These are phyloP conservation scores for Formica exsecta DNA, from an alignment of 1,140 invertebrate species.

Conservation along the genomic window DNA sequence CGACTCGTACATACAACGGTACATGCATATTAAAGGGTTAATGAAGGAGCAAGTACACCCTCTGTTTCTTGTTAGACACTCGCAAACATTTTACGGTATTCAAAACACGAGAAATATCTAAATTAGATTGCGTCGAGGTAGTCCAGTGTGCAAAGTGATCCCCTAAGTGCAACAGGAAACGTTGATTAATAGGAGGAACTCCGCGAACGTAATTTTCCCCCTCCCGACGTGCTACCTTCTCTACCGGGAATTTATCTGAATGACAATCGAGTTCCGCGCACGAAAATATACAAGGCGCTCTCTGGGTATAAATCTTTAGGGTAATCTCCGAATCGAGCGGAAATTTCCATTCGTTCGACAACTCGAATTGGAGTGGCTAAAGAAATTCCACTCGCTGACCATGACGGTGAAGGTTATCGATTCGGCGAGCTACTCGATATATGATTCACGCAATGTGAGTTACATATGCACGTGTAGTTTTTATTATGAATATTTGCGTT, in stretches of 20 bases:
- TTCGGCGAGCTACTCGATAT: background rate
- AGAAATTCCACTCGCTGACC: slow-evolving; percentile 22
- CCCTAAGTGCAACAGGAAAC: slow-evolving; percentile 53
- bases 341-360: slow-evolving; percentile 46
- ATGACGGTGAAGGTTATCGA: slow-evolving; percentile 25
- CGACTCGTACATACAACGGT: background rate
- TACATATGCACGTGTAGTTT: background rate
- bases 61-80: background rate
- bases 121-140: slow-evolving; percentile 31
- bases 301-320: slow-evolving; percentile 36
- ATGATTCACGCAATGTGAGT: background rate
- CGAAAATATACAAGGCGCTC: background rate
- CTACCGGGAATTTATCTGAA: slow-evolving; percentile 28
- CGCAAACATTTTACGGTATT: slow-evolving; percentile 20
- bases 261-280: slow-evolving; percentile 22
- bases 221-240: background rate
- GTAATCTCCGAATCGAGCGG: slow-evolving; percentile 20
- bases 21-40: background rate
- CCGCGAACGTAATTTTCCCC: slow-evolving; percentile 15
- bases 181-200: slow-evolving; percentile 51
- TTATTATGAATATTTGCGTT: background rate
- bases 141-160: slow-evolving; percentile 16
- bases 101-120: slow-evolving; percentile 24
- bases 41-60: background rate
- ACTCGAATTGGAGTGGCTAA: background rate